Conservation (phyloP, 2,797 vertebrate species). For the Pseudochaenichthys georgianus region DNA sequence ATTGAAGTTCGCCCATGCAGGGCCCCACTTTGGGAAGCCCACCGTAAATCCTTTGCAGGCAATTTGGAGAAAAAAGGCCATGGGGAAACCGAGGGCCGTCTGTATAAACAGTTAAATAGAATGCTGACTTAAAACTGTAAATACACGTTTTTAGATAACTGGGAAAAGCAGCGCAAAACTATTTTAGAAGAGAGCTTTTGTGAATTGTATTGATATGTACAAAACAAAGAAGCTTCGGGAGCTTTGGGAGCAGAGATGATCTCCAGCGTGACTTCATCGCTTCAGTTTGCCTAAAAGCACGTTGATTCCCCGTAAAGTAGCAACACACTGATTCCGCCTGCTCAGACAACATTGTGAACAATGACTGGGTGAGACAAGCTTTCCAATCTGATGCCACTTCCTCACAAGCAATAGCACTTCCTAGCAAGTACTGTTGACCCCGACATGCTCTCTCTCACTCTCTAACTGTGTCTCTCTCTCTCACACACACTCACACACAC, state of each 20-base stretch:
- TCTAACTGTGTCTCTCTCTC: slow-evolving; percentile 14
- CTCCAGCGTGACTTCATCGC: not conserved
- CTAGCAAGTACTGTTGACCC: slow-evolving; percentile 13
- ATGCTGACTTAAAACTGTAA: too few species aligned
- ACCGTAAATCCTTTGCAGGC: too few species aligned
- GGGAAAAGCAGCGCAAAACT: not conserved
- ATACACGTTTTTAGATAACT: not conserved
- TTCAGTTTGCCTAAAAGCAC: not conserved
- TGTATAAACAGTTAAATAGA: too few species aligned
- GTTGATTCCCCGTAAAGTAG: not conserved
- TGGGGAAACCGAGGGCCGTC: too few species aligned
- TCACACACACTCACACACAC: slow-evolving; percentile 1
- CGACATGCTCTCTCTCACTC: slow-evolving; percentile 47
- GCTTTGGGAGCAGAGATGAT: not conserved
- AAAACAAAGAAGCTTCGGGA: not conserved
- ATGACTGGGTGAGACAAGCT: slow-evolving; percentile 40
- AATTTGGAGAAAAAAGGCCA: too few species aligned
- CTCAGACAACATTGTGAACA: not conserved
- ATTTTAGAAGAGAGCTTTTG: not conserved
- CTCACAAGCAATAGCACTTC: slow-evolving; percentile 42
- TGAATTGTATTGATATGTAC: not conserved
- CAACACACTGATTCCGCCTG: not conserved
- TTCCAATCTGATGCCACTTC: slow-evolving; percentile 24
- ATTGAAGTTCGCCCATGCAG: too few species aligned
- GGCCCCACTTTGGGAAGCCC: too few species aligned